These are phyloP conservation scores for Ladona fulva DNA, from an alignment of 1,140 invertebrate species.

Conservation along the genomic window DNA sequence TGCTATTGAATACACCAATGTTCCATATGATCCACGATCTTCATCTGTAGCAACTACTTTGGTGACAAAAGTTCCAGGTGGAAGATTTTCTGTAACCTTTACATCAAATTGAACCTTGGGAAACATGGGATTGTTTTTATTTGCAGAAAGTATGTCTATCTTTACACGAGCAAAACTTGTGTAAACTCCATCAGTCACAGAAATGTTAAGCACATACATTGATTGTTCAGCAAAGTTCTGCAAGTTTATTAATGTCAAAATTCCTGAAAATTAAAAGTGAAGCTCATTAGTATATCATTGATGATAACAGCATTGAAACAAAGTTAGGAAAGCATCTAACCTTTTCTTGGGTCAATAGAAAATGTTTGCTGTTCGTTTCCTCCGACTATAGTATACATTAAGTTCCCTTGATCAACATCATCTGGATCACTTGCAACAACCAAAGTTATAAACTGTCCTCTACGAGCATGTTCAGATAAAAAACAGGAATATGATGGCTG, in stretches of 20 bases:
- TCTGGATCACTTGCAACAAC: slow-evolving; percentile 83
- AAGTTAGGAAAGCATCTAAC: slow-evolving; percentile 27
- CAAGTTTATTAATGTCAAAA: slow-evolving; percentile 56
- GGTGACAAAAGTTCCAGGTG: slow-evolving; percentile 61
- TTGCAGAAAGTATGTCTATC: slow-evolving; percentile 70
- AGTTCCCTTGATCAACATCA: slow-evolving; percentile 56
- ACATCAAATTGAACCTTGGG: slow-evolving; percentile 63
- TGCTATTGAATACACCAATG: slow-evolving; percentile 68
- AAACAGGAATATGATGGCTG: slow-evolving; percentile 68
- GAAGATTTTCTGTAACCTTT: slow-evolving; percentile 68
- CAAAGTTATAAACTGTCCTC: slow-evolving; percentile 80
- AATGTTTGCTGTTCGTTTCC: slow-evolving; percentile 80
- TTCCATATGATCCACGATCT: slow-evolving; percentile 73
- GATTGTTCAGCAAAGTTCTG: slow-evolving; percentile 53
- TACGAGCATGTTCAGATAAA: slow-evolving; percentile 68
- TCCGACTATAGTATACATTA: slow-evolving; percentile 74
- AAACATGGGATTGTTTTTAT: slow-evolving; percentile 70
- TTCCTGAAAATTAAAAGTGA: slow-evolving; percentile 35
- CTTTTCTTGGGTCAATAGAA: slow-evolving; percentile 60
- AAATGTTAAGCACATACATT: slow-evolving; percentile 68
- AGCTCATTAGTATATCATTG: slow-evolving; percentile 10
- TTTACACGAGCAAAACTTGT: slow-evolving; percentile 72
- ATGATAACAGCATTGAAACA: neutral
- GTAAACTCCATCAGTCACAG: slow-evolving; percentile 85
- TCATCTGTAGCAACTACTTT: slow-evolving; percentile 68